phyloP scores from a whole-genome alignment of 1,140 invertebrate species.

The Phenacoccus solenopsis region DNA sequence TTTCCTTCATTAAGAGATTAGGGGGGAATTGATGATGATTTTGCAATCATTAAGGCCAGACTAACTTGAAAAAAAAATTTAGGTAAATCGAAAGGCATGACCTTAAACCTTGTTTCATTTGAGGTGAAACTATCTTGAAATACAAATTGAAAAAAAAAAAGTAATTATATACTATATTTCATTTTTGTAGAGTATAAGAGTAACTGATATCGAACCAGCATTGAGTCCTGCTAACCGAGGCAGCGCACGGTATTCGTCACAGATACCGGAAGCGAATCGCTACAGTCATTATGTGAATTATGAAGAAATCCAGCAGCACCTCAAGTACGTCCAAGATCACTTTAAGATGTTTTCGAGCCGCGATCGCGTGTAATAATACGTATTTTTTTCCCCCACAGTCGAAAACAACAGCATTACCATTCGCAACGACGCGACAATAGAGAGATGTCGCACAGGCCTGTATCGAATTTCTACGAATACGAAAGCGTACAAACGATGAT shows the following conservation, averaged over 20 bases:
- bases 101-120: no score
- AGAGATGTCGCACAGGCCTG: constrained; percentile 46
- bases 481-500: constrained; percentile 43
- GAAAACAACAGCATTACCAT: constrained; percentile 58
- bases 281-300: constrained; percentile 72
- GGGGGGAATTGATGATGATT: no score
- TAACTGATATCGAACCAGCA: neutral
- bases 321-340: constrained; percentile 43
- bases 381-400: constrained; percentile 35
- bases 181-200: neutral
- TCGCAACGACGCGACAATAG: constrained; percentile 56
- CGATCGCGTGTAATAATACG: neutral
- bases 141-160: no score
- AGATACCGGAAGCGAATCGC: constrained; percentile 41
- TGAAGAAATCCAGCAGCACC: constrained; percentile 66
- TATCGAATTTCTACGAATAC: constrained; percentile 72
- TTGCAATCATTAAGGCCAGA: no score
- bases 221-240: neutral
- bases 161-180: no score
- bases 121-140: no score
- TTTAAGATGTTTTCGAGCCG: neutral
- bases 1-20: no score
- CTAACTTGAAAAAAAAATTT: no score
- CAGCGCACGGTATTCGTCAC: neutral
- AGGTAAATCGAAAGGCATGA: no score